phyloP scores from a whole-genome alignment of 1,140 invertebrate genomes.

The Teleogryllus occipitalis region DNA sequence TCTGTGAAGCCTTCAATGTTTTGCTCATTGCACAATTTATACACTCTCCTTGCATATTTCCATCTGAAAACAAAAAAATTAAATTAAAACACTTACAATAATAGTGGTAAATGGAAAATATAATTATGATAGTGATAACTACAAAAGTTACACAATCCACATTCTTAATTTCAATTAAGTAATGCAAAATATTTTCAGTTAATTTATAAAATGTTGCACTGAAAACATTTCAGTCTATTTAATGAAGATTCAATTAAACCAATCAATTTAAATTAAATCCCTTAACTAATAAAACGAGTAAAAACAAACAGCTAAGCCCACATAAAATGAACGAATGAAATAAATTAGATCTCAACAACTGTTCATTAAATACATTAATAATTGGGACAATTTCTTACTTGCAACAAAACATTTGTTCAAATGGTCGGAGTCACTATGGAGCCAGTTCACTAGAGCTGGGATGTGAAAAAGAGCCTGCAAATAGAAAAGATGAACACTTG shows the following conservation, averaged over 20 bases:
- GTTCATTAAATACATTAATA: not conserved
- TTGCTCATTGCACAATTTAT: constrained; percentile 77
- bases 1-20: constrained; percentile 59
- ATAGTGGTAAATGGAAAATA: not conserved
- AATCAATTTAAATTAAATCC: not conserved
- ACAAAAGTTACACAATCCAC: no score
- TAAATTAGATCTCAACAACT: no score
- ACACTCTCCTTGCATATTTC: constrained; percentile 53
- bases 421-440: constrained; percentile 63
- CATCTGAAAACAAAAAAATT: constrained; percentile 38
- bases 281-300: not conserved
- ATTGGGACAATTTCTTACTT: constrained; percentile 33
- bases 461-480: constrained; percentile 72
- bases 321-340: no score
- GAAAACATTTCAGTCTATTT: no score
- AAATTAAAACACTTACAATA: constrained; percentile 15
- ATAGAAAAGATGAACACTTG: not conserved
- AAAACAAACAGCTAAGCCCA: no score
- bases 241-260: no score
- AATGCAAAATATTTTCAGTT: no score
- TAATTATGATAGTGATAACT: no score
- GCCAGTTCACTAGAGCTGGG: constrained; percentile 79
- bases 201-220: no score
- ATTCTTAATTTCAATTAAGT: no score
- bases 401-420: constrained; percentile 58